Evolutionary conservation across 2,113 vertebrate species (phyloP), one percentile per base, ranked within the genome.

Genomic region (Malurus alboscapulatus): DNA sequence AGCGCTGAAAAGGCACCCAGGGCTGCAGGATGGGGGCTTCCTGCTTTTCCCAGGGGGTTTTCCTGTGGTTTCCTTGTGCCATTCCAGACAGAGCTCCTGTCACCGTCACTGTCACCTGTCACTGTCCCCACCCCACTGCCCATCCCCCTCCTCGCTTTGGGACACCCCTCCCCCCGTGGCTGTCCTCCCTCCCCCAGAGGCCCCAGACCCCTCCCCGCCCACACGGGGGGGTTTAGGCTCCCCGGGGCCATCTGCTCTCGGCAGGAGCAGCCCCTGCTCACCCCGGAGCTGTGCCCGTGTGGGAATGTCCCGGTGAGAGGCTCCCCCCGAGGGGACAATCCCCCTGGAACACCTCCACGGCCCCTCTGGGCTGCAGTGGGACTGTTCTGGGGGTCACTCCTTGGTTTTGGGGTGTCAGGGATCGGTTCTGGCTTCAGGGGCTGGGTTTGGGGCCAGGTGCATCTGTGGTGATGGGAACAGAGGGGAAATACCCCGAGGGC

Each of bases 1-100:
- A 20, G 77, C 0, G 1, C 77, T 36, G 62, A 5, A 51, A 84
- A n/a, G 1, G 9, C 5, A 0, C 0, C 71, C 3, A 5, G 54
- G 14, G 38, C 53, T 27, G 53, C 19, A 5, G 2, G 2, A 5
- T 12, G 29, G 18, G 24, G 36, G 1, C 45, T 27, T 30, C 30
- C 27, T 0, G 3, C 0, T 1, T 34, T 32, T 25, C 8, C 67
- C 38, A 42, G 13, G 42, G 14, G 7, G 13, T 14, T 17, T 36
- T 42, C 42, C 48, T 34, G 2, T 38, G 8, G 20, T 27, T 59
- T 50, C 14, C 51, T 6, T 26, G 15, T 25, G 5, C 22, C 44
- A 1, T 61, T 54, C 48, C 38, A 38, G 9, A 10, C 38, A 38
- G 38, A 38, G 38, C 38, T 38, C 38, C 38, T 38, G 38, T 38